These are phyloP conservation scores for Stictocephala bisonia DNA, from an alignment of 2,888 invertebrate genomes.

Conservation along the genomic window DNA sequence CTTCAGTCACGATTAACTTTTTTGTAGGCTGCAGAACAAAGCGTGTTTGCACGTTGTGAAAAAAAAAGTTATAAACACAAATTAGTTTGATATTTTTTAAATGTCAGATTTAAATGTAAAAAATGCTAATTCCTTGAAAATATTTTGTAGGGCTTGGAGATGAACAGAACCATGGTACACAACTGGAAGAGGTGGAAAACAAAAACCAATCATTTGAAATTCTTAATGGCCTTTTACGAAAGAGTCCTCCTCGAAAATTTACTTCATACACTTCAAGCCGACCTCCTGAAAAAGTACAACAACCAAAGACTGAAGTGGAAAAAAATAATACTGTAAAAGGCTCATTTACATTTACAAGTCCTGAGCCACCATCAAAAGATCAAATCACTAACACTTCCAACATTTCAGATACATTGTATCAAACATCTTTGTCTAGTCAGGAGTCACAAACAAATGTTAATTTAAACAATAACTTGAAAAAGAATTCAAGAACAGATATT, in stretches of 20 bases:
- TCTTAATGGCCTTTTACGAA: constrained; percentile 21
- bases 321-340: constrained; percentile 4
- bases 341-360: constrained; percentile 25
- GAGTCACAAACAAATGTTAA: constrained; percentile 12
- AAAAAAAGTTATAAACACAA: too few relatives aligned
- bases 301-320: constrained; percentile 7
- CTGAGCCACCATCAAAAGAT: constrained; percentile 9
- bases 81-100: too few relatives aligned
- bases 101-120: too few relatives aligned
- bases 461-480: not conserved
- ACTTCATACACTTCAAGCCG: constrained; percentile 1
- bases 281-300: not conserved
- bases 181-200: not conserved
- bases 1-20: too few relatives aligned
- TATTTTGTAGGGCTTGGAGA: constrained; percentile 17
- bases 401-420: too few relatives aligned
- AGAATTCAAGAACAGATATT: not conserved
- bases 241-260: constrained; percentile 16
- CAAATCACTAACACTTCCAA: constrained; percentile 17
- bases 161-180: not conserved
- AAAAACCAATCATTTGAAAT: constrained; percentile 20
- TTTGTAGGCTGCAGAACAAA: too few relatives aligned
- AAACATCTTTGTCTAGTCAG: too few relatives aligned
- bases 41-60: too few relatives aligned
- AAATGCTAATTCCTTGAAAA: too few relatives aligned